phyloP scores from a whole-genome alignment of 2,113 vertebrate species.

The Barnardius zonarius region DNA sequence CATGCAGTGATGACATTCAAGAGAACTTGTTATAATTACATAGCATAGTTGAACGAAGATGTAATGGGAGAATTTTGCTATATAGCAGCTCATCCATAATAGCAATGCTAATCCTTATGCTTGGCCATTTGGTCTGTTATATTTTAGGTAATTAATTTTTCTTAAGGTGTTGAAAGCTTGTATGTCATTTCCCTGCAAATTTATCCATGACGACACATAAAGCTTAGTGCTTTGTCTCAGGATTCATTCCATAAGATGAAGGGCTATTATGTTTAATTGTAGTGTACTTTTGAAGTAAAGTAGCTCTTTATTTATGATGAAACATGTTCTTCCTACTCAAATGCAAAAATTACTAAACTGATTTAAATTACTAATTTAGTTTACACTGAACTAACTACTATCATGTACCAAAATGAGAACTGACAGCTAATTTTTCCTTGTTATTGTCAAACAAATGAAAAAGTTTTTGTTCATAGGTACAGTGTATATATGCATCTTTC shows the following conservation, averaged over 20 bases:
- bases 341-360: constrained; percentile 18
- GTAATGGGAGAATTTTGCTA: background rate
- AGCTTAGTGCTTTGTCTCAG: background rate
- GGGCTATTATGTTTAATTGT: constrained; percentile 35
- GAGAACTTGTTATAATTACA: constrained; percentile 29
- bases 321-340: constrained; percentile 19
- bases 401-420: background rate
- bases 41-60: background rate
- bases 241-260: constrained; percentile 39
- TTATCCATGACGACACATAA: constrained; percentile 5
- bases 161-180: constrained; percentile 58
- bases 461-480: background rate
- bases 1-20: constrained; percentile 29
- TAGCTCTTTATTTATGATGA: constrained; percentile 13
- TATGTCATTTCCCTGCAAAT: constrained; percentile 20
- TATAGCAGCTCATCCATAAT: background rate
- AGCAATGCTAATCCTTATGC: constrained; percentile 12
- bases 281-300: constrained; percentile 47
- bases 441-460: background rate
- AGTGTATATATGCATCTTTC: background rate
- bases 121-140: constrained; percentile 66
- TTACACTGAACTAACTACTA: constrained; percentile 21
- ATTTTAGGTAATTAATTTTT: constrained; percentile 48
- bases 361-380: constrained; percentile 30
- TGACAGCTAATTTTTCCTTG: background rate